Evolutionary conservation across 1,140 invertebrate species (phyloP).

Genomic region (Acromyrmex echinatior): DNA sequence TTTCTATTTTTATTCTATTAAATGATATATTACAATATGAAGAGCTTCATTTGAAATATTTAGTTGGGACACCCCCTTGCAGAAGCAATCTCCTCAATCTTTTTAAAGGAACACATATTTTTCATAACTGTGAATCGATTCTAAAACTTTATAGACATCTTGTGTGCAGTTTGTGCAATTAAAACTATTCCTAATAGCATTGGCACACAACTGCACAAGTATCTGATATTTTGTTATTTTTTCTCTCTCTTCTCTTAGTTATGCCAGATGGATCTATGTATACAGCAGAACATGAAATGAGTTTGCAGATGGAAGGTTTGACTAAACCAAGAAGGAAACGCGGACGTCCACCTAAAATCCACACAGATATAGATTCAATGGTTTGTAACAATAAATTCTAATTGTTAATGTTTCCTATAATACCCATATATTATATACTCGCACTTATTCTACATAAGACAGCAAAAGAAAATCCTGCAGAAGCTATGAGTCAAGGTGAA

Average conservation of each 20-base stretch:
- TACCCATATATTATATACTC: conserved; percentile 25
- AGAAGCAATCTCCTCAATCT: too few relatives aligned
- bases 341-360: conserved; percentile 89
- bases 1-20: too few relatives aligned
- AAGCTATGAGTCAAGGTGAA: conserved; percentile 82
- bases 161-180: neutral
- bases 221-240: neutral
- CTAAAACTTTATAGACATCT: too few relatives aligned
- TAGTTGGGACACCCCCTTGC: too few relatives aligned
- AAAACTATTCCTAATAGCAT: too few relatives aligned
- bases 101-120: too few relatives aligned
- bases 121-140: too few relatives aligned
- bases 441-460: conserved; percentile 70
- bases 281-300: conserved; percentile 87
- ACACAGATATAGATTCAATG: conserved; percentile 82
- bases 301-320: conserved; percentile 88
- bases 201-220: too few relatives aligned
- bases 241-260: conserved; percentile 77
- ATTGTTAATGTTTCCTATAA: conserved; percentile 18
- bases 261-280: conserved; percentile 87
- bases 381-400: conserved; percentile 67
- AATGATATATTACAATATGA: too few relatives aligned
- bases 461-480: conserved; percentile 76
- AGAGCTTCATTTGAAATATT: too few relatives aligned
- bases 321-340: conserved; percentile 90